Evolutionary conservation across 1,140 invertebrate genomes (phyloP).

Genomic region (Drosophila subobscura): DNA sequence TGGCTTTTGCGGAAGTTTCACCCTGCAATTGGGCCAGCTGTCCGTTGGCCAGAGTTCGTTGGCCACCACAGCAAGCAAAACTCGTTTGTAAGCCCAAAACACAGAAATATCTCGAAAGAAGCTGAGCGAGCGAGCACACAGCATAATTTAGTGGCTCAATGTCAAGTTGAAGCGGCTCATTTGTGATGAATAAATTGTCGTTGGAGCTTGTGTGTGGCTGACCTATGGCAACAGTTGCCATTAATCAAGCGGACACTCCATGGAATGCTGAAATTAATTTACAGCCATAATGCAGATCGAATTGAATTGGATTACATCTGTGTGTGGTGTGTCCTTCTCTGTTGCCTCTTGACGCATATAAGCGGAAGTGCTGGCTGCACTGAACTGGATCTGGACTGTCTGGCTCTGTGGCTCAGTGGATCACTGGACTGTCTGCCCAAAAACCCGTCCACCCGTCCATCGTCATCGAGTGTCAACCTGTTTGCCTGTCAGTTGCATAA

Average conservation of each 20-base stretch:
- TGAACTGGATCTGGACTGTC: constrained; percentile 17
- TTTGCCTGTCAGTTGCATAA: constrained; percentile 46
- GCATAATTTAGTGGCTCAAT: constrained; percentile 71
- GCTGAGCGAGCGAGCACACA: constrained; percentile 38
- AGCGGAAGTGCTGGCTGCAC: constrained; percentile 30
- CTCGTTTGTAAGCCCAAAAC: constrained; percentile 43
- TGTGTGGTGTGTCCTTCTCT: constrained; percentile 32
- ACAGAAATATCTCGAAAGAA: constrained; percentile 39
- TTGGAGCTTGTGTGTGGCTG: constrained; percentile 22
- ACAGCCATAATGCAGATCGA: constrained; percentile 7
- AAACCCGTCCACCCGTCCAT: constrained; percentile 32
- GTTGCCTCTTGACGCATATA: background rate
- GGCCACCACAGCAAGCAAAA: constrained; percentile 57
- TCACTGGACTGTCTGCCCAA: constrained; percentile 36
- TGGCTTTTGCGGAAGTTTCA: constrained; percentile 54
- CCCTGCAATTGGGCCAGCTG: constrained; percentile 65
- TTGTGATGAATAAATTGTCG: constrained; percentile 46
- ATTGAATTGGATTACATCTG: constrained; percentile 11
- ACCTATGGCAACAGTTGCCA: constrained; percentile 70
- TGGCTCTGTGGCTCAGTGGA: constrained; percentile 37
- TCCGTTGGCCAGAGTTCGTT: constrained; percentile 65
- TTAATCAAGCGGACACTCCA: constrained; percentile 20
- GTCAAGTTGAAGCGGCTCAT: constrained; percentile 68
- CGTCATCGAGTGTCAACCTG: constrained; percentile 20
- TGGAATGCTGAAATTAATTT: constrained; percentile 41